phyloP scores from a whole-genome alignment of 2,113 vertebrate species.

The Pteropus alecto region DNA sequence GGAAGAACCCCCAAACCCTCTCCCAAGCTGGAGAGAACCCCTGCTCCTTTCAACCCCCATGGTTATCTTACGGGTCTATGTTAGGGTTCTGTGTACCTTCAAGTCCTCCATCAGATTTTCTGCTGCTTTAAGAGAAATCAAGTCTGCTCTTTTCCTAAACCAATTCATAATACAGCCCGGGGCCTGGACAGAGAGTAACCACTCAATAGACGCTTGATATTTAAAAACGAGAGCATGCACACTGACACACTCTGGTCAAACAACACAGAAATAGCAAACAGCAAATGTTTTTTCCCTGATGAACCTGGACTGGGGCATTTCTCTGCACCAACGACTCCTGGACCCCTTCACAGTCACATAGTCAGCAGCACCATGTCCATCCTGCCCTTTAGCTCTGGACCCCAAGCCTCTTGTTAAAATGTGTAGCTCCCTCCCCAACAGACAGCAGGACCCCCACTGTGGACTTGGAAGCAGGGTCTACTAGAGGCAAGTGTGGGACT shows the following conservation, averaged over 20 bases:
- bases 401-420: not conserved
- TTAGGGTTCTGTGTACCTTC: not conserved
- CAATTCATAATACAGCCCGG: not conserved
- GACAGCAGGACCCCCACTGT: not conserved
- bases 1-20: fast-evolving
- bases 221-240: not conserved
- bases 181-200: not conserved
- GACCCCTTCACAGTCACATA: not conserved
- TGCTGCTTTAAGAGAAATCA: not conserved
- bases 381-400: not conserved
- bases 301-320: not conserved
- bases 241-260: not conserved
- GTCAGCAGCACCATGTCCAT: not conserved
- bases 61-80: not conserved
- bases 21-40: not conserved
- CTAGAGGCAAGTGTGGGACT: not conserved
- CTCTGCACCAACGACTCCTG: not conserved
- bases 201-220: not conserved
- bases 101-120: not conserved
- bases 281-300: not conserved
- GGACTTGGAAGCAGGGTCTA: not conserved
- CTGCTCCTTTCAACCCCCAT: not conserved
- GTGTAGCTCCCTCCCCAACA: not conserved
- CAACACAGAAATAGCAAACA: not conserved
- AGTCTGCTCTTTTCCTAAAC: not conserved